Conservation (phyloP, 1,140 invertebrate genomes). For the Drosophila virilis region DNA sequence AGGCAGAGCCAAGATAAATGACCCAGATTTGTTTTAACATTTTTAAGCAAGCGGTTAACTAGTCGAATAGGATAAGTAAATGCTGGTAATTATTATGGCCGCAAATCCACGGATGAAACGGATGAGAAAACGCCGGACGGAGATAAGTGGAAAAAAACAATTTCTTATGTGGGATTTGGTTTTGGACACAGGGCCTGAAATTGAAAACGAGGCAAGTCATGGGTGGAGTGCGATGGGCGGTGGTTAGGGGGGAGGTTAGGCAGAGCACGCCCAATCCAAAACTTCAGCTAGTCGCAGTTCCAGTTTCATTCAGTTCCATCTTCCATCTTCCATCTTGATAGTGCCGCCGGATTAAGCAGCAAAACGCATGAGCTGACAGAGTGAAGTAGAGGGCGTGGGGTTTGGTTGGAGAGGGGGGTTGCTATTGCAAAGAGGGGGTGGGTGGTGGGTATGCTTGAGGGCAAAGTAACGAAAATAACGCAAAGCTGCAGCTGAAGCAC, state of each 20-base stretch:
- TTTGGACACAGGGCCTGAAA: conserved; percentile 65
- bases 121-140: conserved; percentile 23
- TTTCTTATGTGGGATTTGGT: conserved; percentile 75
- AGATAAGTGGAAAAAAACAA: conserved; percentile 75
- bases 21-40: conserved; percentile 44
- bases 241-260: conserved; percentile 50
- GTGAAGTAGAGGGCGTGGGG: background rate
- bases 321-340: conserved; percentile 77
- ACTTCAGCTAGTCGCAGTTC: conserved; percentile 18
- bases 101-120: background rate
- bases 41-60: conserved; percentile 51
- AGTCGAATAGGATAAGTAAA: conserved; percentile 19
- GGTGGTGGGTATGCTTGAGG: conserved; percentile 32
- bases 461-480: conserved; percentile 64
- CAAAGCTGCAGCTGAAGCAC: conserved; percentile 77
- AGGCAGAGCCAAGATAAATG: conserved; percentile 36
- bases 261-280: conserved; percentile 20
- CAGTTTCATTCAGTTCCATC: conserved; percentile 7
- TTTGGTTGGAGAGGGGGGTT: no score
- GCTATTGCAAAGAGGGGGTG: no score
- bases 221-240: no score
- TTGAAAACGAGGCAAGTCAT: conserved; percentile 59
- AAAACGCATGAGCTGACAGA: conserved; percentile 59
- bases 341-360: conserved; percentile 75
- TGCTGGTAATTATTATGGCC: conserved; percentile 10